Evolutionary conservation across 92 coral and sea anemone genomes (phyloP), one percentile per base, ranked within the genome.

Genomic region (Siderastrea radians): DNA sequence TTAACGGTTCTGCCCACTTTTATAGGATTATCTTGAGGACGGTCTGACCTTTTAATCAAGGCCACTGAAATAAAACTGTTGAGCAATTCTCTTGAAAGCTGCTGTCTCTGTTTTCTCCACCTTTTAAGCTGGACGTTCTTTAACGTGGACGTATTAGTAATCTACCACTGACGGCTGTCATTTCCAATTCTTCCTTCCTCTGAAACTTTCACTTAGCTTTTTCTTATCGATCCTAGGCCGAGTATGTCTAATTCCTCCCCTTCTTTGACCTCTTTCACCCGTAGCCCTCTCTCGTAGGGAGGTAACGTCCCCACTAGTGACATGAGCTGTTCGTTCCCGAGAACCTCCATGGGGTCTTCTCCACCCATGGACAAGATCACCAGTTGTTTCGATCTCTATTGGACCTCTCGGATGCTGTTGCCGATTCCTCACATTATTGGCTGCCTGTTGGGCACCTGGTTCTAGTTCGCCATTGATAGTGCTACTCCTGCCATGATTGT

Each of bases 271-370:
- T 5, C n/a, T n/a, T 72, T 16, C 76, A 6, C 8, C 76, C 16
- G 26, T 10, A 9, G 58, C 86, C 51, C 68, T 82, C 57, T 48
- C 58, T 69, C 86, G 47, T 3, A 82, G 58, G 5, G 77, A 16
- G 17, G 26, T 47, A 17, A 54, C 86, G 15, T 81, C 68, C 3
- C 10, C 1, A 57, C 68, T 46, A 4, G 1, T 15, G 2, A 16
- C 72, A 74, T 48, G 82, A 57, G 88, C 82, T 16, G 55, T 61
- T 49, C 88, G 38, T 65, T 61, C 57, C 10, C 58, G 53, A 16
- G 49, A 15, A 70, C 80, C 70, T 11, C 81, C 72, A 44, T 67
- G 44, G 19, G 75, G 66, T 45, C 53, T 52, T 53, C 68, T 68
- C 7, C 14, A 11, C 7, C 49, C 72, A 66, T 6, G 48, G 69